Evolutionary conservation across 1,140 invertebrate species (phyloP).

Genomic region (Tetranychus cinnabarinus): DNA sequence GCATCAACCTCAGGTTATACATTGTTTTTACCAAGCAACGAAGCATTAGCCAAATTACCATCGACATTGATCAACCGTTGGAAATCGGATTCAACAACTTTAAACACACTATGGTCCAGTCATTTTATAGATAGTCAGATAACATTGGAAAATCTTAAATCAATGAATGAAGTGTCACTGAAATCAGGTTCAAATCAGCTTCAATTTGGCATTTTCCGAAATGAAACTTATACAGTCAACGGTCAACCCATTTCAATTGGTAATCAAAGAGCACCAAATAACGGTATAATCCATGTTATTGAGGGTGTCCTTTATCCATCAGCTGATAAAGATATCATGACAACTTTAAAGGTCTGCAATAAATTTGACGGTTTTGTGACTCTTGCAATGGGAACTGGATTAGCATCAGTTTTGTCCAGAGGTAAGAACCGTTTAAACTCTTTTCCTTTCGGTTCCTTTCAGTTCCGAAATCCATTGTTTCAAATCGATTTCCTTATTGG

Average conservation of each 20-base stretch:
- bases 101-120: constrained; percentile 8
- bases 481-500: background rate
- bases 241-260: constrained; percentile 9
- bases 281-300: constrained; percentile 15
- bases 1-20: constrained; percentile 9
- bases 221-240: constrained; percentile 14
- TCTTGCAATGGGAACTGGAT: constrained; percentile 13
- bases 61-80: constrained; percentile 10
- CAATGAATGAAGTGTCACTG: background rate
- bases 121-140: constrained; percentile 10
- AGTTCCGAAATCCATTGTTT: background rate
- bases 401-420: constrained; percentile 10
- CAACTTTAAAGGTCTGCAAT: constrained; percentile 12
- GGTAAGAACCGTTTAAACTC: constrained; percentile 1
- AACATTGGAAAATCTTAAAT: constrained; percentile 8
- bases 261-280: constrained; percentile 12
- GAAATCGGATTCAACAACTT: constrained; percentile 6
- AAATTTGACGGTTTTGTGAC: constrained; percentile 17
- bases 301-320: constrained; percentile 15
- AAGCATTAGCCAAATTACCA: constrained; percentile 13
- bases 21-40: constrained; percentile 14
- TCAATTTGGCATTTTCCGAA: constrained; percentile 7
- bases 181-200: constrained; percentile 3
- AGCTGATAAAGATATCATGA: constrained; percentile 13
- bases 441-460: background rate